Conservation (phyloP, 2,113 vertebrate genomes). For the Ornithorhynchus anatinus region DNA sequence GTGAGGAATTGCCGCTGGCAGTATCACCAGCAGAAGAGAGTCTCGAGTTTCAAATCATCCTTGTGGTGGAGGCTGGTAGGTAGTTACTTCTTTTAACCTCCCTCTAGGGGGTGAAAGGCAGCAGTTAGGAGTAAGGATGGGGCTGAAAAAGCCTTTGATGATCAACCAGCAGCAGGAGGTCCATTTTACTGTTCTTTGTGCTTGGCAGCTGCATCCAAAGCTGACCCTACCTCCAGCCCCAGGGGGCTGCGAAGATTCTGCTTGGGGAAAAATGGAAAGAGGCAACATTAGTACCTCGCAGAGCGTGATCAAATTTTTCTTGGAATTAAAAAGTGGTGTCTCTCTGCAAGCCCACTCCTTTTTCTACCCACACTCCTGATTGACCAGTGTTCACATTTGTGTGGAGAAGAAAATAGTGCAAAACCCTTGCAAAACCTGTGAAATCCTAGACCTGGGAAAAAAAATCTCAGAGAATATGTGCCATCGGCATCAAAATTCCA, state of each 20-base stretch:
- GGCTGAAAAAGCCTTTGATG: not conserved
- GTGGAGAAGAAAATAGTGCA: too few relatives aligned
- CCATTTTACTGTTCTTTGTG: not conserved
- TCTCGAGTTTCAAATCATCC: not conserved
- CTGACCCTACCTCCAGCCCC: slow-evolving; percentile 20
- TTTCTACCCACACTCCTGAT: too few relatives aligned
- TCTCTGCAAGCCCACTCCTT: too few relatives aligned
- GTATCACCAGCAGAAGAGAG: not conserved
- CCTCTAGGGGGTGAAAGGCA: not conserved
- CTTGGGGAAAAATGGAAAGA: slow-evolving; percentile 16
- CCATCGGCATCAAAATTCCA: too few relatives aligned
- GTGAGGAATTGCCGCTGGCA: not conserved
- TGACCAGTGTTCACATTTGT: too few relatives aligned
- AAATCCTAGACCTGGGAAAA: too few relatives aligned
- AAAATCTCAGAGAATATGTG: too few relatives aligned
- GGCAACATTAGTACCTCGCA: slow-evolving; percentile 14
- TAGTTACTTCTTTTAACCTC: not conserved
- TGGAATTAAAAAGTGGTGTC: slow-evolving; percentile 15
- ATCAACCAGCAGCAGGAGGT: not conserved
- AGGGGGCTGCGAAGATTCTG: not conserved
- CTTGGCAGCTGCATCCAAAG: not conserved
- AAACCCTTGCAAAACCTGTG: too few relatives aligned
- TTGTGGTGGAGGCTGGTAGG: not conserved
- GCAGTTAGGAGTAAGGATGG: not conserved
- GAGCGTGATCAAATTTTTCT: slow-evolving; percentile 23